These are phyloP conservation scores for Morone chrysops DNA, from an alignment of 2,113 vertebrate genomes.

Conservation along the genomic window DNA sequence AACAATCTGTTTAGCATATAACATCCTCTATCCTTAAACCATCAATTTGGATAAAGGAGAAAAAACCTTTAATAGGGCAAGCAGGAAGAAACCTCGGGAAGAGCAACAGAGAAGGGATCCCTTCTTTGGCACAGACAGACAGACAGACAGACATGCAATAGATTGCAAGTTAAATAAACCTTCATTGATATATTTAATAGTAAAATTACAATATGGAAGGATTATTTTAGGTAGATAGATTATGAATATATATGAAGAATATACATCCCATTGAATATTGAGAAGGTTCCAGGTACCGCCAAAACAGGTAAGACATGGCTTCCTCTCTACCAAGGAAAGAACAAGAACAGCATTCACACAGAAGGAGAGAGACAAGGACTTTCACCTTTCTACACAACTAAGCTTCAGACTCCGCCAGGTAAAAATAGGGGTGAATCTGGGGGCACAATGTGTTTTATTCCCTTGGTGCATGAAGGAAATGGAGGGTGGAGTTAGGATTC, in stretches of 20 bases:
- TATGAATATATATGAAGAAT: background rate
- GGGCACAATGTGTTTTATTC: background rate
- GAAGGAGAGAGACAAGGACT: background rate
- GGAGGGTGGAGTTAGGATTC: background rate
- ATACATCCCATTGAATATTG: background rate
- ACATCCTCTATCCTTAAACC: background rate
- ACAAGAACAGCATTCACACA: background rate
- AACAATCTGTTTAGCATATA: background rate
- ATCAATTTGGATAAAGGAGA: background rate
- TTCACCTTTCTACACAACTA: background rate
- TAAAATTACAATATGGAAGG: background rate
- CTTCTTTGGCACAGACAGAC: background rate
- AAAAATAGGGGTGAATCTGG: background rate
- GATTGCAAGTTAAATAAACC: background rate
- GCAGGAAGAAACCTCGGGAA: background rate
- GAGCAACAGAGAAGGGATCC: background rate
- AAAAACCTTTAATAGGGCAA: background rate
- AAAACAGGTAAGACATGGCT: background rate
- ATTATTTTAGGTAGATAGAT: background rate
- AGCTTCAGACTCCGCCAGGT: background rate
- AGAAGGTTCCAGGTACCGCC: background rate
- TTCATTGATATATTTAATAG: background rate
- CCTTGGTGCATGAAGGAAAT: background rate
- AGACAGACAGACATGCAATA: background rate
- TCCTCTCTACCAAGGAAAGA: background rate